These are phyloP conservation scores for Actinemys pallida DNA, from an alignment of 2,113 vertebrate genomes.

Conservation along the genomic window DNA sequence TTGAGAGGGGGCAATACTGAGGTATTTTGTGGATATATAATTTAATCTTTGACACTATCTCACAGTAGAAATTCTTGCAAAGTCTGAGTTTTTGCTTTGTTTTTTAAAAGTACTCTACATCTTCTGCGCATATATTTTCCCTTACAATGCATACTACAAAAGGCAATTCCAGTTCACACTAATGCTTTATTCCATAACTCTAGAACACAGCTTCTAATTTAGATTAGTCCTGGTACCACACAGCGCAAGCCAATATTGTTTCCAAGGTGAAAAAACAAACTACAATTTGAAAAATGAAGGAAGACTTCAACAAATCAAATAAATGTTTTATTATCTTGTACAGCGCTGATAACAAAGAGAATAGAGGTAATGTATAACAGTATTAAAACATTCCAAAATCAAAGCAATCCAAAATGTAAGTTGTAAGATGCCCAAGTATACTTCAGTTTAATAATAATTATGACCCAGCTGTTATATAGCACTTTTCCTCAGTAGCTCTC, in stretches of 20 bases:
- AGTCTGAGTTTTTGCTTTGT: background rate
- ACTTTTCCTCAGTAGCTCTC: rapidly evolving
- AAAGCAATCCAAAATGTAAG: background rate
- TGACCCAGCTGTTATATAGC: rapidly evolving
- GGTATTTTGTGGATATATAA: background rate
- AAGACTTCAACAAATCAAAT: background rate
- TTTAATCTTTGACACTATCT: background rate
- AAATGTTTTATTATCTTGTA: background rate
- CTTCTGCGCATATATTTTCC: background rate
- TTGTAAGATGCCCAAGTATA: background rate
- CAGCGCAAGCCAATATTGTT: background rate
- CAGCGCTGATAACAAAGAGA: background rate
- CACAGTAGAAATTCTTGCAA: background rate
- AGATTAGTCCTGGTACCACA: background rate
- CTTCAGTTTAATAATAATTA: background rate
- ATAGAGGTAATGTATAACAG: background rate
- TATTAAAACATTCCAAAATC: background rate
- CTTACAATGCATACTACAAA: background rate
- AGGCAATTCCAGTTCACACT: background rate
- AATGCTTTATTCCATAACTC: background rate
- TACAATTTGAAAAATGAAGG: background rate
- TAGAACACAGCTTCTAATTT: background rate
- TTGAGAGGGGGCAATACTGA: background rate
- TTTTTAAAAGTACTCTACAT: background rate
- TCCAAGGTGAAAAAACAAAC: background rate